Evolutionary conservation across 2,888 invertebrate genomes (phyloP).

Genomic region (Netelia inedita): DNA sequence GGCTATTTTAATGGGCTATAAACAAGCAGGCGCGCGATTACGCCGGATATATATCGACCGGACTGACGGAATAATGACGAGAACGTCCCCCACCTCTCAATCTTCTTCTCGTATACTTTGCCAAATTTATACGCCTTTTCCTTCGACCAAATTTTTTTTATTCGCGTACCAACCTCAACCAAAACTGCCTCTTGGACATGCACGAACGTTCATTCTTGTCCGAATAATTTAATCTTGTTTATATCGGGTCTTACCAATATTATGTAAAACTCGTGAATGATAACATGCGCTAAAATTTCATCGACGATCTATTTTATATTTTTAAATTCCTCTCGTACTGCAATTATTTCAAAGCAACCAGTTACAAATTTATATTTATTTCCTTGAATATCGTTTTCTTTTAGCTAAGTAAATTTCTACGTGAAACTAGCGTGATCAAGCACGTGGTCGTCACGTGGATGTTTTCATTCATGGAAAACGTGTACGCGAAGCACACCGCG

Average conservation of each 20-base stretch:
- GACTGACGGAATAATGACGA: slow-evolving; percentile 64
- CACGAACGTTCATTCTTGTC: background rate
- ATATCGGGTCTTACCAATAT: background rate
- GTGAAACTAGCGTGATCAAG: slow-evolving; percentile 33
- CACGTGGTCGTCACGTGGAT: slow-evolving; percentile 28
- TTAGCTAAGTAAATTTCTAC: slow-evolving; percentile 19
- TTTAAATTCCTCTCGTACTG: too few species aligned
- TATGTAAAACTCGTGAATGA: too few species aligned
- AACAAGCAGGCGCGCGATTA: slow-evolving; percentile 63
- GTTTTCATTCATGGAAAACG: slow-evolving; percentile 49
- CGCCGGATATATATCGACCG: slow-evolving; percentile 59
- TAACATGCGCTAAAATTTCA: too few species aligned
- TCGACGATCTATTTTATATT: too few species aligned
- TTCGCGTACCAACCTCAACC: background rate
- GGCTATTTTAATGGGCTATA: slow-evolving; percentile 64
- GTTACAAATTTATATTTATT: too few species aligned
- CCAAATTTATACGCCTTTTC: slow-evolving; percentile 29
- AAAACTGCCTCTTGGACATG: too few species aligned
- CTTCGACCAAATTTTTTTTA: slow-evolving; percentile 37
- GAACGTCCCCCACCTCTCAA: background rate
- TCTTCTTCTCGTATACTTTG: slow-evolving; percentile 32
- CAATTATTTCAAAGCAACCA: too few species aligned
- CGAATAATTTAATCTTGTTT: background rate
- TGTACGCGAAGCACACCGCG: slow-evolving; percentile 27
- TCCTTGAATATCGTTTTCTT: background rate